These are phyloP conservation scores for Celastrina argiolus DNA, from an alignment of 2,888 invertebrate genomes.

Conservation along the genomic window DNA sequence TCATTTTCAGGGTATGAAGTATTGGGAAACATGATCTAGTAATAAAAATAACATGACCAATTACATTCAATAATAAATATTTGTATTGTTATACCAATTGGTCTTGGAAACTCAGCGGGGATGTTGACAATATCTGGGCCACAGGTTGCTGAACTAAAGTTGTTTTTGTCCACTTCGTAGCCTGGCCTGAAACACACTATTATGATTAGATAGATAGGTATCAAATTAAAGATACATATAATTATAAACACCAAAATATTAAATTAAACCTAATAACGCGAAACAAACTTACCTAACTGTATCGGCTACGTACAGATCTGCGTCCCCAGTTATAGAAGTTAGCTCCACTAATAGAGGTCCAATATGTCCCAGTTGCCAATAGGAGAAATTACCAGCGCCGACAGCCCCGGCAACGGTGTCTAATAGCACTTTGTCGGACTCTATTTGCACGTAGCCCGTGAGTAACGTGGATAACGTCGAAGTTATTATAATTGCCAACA, in stretches of 20 bases:
- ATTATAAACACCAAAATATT: neutral
- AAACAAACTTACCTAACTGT: constrained; percentile 47
- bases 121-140: constrained; percentile 55
- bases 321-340: constrained; percentile 59
- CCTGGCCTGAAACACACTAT: constrained; percentile 49
- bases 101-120: constrained; percentile 59
- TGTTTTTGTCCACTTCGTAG: constrained; percentile 58
- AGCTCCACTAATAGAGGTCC: constrained; percentile 61
- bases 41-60: no score
- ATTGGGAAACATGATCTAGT: no score
- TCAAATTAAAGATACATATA: neutral
- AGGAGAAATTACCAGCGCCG: constrained; percentile 66
- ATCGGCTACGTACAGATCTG: constrained; percentile 66
- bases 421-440: constrained; percentile 53
- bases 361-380: constrained; percentile 63
- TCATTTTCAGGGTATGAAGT: no score
- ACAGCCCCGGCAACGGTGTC: constrained; percentile 60
- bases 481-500: constrained; percentile 58
- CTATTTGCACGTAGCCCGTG: constrained; percentile 48
- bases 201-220: neutral
- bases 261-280: neutral
- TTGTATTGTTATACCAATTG: constrained; percentile 48
- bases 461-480: constrained; percentile 58
- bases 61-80: neutral
- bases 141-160: constrained; percentile 64